Percentiles rank a stretch among this genome's conserved stretches.
phyloP scores from a whole-genome alignment of 2,113 vertebrate genomes.

The Anarhynchus alexandrinus region DNA sequence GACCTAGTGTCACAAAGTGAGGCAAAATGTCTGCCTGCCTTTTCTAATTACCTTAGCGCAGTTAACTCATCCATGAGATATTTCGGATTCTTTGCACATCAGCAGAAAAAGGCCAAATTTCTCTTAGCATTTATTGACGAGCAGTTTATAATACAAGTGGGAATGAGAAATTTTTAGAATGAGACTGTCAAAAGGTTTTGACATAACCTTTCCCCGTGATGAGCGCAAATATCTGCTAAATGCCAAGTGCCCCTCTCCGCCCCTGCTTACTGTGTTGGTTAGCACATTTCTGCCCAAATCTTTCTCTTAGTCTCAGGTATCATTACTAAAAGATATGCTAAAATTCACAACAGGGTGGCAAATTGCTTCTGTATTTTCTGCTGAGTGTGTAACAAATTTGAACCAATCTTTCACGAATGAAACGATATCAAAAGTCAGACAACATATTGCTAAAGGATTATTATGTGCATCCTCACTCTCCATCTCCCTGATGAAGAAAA shows the following conservation, averaged over 20 bases:
- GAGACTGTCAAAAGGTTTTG: neutral
- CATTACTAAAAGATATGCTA: neutral
- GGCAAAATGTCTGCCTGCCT: neutral
- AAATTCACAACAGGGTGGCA: neutral
- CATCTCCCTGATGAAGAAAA: neutral
- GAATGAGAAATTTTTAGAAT: neutral
- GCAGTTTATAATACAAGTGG: neutral
- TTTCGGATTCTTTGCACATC: neutral
- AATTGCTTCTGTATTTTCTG: constrained; percentile 8
- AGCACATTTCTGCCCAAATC: neutral
- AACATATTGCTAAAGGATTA: neutral
- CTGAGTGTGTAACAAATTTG: neutral
- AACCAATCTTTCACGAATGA: neutral
- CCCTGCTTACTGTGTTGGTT: neutral
- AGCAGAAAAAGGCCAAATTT: neutral
- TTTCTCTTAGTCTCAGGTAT: neutral
- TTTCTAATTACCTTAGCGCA: neutral
- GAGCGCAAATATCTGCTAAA: neutral
- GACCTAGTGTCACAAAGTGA: neutral
- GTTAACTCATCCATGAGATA: neutral
- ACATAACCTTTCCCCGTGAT: neutral
- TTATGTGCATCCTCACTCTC: neutral
- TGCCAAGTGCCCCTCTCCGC: neutral
- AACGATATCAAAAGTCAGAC: neutral
- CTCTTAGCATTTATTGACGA: neutral